Conservation (phyloP, 2,797 vertebrate genomes). For the Anguilla obscura region DNA sequence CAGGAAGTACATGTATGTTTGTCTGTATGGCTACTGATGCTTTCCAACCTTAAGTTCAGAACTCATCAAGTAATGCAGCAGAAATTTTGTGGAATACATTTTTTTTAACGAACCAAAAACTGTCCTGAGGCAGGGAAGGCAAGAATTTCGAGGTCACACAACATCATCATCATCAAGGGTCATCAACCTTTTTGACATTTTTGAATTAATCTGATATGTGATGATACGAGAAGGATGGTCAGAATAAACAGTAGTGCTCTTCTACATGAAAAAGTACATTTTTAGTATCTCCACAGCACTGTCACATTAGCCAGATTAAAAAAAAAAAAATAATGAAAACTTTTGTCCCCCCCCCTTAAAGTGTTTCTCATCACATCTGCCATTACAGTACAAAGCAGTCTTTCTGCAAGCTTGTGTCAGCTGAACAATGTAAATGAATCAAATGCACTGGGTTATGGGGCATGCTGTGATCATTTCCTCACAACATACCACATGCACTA, state of each 20-base stretch:
- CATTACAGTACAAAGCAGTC: not conserved
- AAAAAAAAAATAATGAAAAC: not conserved
- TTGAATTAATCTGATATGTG: not conserved
- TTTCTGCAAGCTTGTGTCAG: not conserved
- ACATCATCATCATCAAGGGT: not conserved
- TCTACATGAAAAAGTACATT: not conserved
- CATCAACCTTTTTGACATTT: not conserved
- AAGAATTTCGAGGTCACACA: not conserved
- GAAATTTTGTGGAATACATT: not conserved
- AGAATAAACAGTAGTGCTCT: not conserved
- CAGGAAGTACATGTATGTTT: not conserved
- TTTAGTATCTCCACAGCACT: not conserved
- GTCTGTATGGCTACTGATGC: not conserved
- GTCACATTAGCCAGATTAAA: not conserved
- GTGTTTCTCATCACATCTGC: not conserved
- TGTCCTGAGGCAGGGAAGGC: not conserved
- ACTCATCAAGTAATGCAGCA: not conserved
- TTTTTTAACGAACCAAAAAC: not conserved
- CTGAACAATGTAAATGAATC: slow-evolving; percentile 12
- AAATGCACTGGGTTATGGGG: slow-evolving; percentile 1
- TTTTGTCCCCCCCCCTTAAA: not conserved
- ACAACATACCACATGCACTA: slow-evolving; percentile 26
- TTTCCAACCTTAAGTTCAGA: not conserved
- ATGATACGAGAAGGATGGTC: not conserved
- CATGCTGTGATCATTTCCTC: slow-evolving; percentile 33